Evolutionary conservation across 2,888 invertebrate genomes (phyloP).

Genomic region (Meteorus cinctellus): DNA sequence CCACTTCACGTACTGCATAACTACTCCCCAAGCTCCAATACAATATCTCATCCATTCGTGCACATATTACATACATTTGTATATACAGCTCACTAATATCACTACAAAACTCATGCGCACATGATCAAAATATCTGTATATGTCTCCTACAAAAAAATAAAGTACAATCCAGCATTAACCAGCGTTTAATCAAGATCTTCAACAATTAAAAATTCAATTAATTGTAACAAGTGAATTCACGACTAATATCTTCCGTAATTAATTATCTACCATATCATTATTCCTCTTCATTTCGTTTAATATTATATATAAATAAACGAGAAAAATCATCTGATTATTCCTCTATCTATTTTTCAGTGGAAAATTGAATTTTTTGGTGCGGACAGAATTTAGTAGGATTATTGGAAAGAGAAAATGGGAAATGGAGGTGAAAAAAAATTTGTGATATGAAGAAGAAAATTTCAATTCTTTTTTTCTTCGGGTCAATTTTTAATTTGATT

Average conservation of each 20-base stretch:
- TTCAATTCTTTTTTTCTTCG: slow-evolving; percentile 1
- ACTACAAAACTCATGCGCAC: neutral
- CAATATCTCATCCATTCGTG: neutral
- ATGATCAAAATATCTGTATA: neutral
- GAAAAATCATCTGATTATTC: neutral
- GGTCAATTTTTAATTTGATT: neutral
- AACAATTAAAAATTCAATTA: neutral
- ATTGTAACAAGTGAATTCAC: neutral
- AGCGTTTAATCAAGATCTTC: neutral
- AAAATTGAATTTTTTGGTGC: neutral
- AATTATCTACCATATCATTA: neutral
- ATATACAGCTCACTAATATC: neutral
- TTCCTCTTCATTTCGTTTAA: too few species aligned
- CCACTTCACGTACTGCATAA: slow-evolving; percentile 50
- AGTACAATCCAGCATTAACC: neutral
- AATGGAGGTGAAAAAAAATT: neutral
- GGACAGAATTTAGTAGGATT: neutral
- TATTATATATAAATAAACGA: neutral
- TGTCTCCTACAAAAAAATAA: neutral
- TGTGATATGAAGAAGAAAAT: neutral
- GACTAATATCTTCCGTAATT: neutral
- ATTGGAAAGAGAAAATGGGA: slow-evolving; percentile 10
- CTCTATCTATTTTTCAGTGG: neutral
- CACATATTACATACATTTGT: neutral
- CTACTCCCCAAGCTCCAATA: slow-evolving; percentile 26